These are phyloP conservation scores for Pogona vitticeps DNA, from an alignment of 2,113 vertebrate genomes.

Conservation along the genomic window DNA sequence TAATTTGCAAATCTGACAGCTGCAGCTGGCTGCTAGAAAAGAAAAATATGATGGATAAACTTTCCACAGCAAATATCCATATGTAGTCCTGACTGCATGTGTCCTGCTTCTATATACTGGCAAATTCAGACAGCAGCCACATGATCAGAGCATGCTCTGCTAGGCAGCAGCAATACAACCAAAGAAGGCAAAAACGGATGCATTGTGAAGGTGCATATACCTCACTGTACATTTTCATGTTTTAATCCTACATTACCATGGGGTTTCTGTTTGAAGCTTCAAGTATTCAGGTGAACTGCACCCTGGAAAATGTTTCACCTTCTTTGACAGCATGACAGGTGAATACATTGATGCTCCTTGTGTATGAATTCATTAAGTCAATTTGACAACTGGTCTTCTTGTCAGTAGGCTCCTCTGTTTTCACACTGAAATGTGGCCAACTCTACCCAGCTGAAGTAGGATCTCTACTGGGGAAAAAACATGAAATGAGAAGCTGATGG, in stretches of 20 bases:
- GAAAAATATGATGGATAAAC: neutral
- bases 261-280: neutral
- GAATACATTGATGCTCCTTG: neutral
- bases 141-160: neutral
- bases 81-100: neutral
- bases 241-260: neutral
- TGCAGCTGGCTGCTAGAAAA: constrained; percentile 2
- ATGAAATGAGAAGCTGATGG: neutral
- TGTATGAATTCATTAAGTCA: neutral
- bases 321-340: constrained; percentile 20
- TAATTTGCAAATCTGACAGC: constrained; percentile 10
- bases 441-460: neutral
- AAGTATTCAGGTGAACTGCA: neutral
- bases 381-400: constrained; percentile 12
- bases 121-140: neutral
- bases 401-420: neutral
- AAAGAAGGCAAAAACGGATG: neutral
- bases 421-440: neutral
- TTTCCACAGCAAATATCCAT: neutral
- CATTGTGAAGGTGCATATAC: neutral
- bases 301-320: neutral
- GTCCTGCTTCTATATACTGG: neutral
- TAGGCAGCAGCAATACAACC: neutral
- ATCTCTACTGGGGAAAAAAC: neutral
- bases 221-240: neutral